A percentile compares a stretch with the other conserved stretches of the same genome.
These are phyloP conservation scores for Tolypeutes matacus DNA, from an alignment of 2,797 vertebrate genomes.

Conservation along the genomic window DNA sequence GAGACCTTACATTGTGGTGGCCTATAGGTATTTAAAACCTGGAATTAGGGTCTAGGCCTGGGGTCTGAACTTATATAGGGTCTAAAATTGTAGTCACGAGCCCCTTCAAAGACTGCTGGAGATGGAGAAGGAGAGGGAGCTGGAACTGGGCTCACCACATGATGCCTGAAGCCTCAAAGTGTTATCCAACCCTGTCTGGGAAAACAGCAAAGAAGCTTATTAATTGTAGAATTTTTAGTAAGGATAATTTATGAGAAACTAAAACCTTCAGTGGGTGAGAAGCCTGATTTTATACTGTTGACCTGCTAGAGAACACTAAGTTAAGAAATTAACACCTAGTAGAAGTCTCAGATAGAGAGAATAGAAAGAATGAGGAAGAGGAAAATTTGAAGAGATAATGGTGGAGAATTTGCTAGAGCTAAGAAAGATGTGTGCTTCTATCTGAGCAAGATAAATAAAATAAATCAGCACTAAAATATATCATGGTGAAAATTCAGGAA, in stretches of 20 bases:
- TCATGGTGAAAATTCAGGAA: neutral
- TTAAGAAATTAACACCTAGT: neutral
- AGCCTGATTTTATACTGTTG: neutral
- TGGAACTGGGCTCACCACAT: neutral
- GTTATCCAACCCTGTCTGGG: neutral
- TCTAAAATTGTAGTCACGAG: neutral
- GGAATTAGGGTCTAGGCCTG: neutral
- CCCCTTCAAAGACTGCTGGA: neutral
- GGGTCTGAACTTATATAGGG: neutral
- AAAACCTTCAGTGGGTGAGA: neutral
- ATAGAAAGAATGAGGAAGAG: neutral
- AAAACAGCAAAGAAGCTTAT: neutral
- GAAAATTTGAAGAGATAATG: neutral
- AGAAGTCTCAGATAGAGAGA: neutral
- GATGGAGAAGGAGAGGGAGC: neutral
- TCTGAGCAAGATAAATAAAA: constrained; percentile 33
- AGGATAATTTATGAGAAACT: neutral
- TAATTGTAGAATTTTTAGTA: neutral
- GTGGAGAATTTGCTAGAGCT: neutral
- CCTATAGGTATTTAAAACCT: neutral
- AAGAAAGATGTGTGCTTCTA: neutral
- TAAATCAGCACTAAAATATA: neutral
- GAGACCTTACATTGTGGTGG: neutral
- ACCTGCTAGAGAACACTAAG: neutral
- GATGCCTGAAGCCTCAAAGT: neutral